Base-by-base conservation (phyloP, 2,888 invertebrate genomes). In the Thymelicus acteon region DNA sequence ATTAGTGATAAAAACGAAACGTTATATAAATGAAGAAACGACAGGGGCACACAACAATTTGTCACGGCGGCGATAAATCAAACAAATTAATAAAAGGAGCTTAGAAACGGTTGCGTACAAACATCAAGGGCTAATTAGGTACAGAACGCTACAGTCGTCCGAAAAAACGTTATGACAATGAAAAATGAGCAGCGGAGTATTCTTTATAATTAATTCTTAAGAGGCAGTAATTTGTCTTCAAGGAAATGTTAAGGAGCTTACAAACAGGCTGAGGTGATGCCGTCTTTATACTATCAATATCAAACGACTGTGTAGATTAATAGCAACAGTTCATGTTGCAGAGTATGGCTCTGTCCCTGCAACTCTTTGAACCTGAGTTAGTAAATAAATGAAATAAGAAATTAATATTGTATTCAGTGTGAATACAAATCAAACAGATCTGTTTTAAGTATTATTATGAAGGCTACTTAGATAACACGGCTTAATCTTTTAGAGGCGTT, bases 121-220 rank as follows among this genome's bases (percentile, higher is more conserved):
- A 82, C 83, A 83, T 86, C 85, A 82, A 84, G 82, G 79, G 78
- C 80, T 83, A 87, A 87, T 90, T 87, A 86, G 83, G 85, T 85
- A 82, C 79, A 81, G 80, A 84, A 80, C 75, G 78, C 82, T 81
- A 77, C 80, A 82, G 79, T 74, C 72, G 79, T 74, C 72, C 72
- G 77, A 81, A 82, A 82, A 80, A 79, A 76, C 79, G 77, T 84
- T 86, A 86, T 85, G 88, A 90, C 85, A 88, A 84, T 85, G 86
- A 90, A 80, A 84, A 85, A 88, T 82, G 84, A 83, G 79, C 79
- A 74, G 80, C 80, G 79, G 82, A 79, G 80, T 80, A 77, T 81
- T 79, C 78, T 78, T 78, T 77, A 76, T 88, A 91, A 93, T 91
- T 91, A 91, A 90, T 92, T 88, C 85, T 82, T 87, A 86, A 88